Base-by-base conservation (phyloP, 2,113 vertebrate species). In the Indicator indicator region DNA sequence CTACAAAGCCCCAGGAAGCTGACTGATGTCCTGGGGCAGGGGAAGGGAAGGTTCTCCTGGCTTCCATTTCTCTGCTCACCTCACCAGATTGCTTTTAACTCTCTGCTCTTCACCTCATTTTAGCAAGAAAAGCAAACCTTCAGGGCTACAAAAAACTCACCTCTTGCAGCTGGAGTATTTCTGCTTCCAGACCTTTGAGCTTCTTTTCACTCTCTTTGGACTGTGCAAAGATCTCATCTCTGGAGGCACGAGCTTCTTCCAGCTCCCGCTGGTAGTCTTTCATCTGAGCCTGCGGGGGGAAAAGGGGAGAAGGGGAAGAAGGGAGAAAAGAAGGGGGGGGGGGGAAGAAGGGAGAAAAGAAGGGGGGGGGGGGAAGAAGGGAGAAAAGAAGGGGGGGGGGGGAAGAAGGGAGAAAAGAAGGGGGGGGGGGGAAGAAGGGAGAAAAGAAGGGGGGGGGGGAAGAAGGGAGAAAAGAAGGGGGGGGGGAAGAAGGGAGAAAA, bases 191-290 rank as follows among this genome's bases (percentile, higher is more conserved):
- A 74, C 98, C 97, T 96, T 99, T 99, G 50, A 99, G 96, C 60
- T 99, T 99, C 98, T 99, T 99, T 95, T 99, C 99, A 15, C 99
- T 99, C 92, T 99, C 99, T 94, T 99, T 99, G 71, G 99, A 99
- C 90, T 99, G 99, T 26, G 98, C 97, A 86, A 99, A 99, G 97
- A 99, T 99, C 97, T 99, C 99, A 27, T 99, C 99, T 71, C 99
- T 97, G 86, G 99, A 99, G 6, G 99, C 97, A 42, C 99, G 98
- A 5, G 99, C 99, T 92, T 99, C 99, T 80, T 99, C 99, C 90
- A 99, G 97, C 96, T 99, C 99, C 82, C 99, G 97, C 63, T 99
- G 99, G 76, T 99, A 99, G 94, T 99, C 99, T 95, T 99, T 99
- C 99, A 99, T 99, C 96, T 99, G 99, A 81, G 98, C 98, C 99